Percentiles rank a stretch among this genome's conserved stretches.
phyloP scores from a whole-genome alignment of 2,797 vertebrate species.

The Microctenopoma lineatum region DNA sequence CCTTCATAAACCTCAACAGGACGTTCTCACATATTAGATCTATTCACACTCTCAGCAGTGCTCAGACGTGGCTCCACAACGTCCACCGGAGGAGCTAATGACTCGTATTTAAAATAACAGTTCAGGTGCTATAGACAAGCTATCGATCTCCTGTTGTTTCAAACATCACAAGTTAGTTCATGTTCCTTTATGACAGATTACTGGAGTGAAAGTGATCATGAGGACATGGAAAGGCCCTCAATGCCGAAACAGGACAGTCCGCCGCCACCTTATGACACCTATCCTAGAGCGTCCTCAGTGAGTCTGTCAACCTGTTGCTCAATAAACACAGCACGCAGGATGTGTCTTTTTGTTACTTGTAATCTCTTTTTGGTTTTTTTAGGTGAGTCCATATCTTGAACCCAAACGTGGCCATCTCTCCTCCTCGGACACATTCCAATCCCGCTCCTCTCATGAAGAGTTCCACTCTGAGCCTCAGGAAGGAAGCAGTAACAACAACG shows the following conservation, averaged over 20 bases:
- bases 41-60: slow-evolving; percentile 30
- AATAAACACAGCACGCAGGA: not conserved
- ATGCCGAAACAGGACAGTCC: slow-evolving; percentile 97
- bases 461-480: slow-evolving; percentile 87
- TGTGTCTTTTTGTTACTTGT: not conserved
- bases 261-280: slow-evolving; percentile 96
- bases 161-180: slow-evolving; percentile 10
- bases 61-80: slow-evolving; percentile 20
- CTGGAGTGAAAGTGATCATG: slow-evolving; percentile 99
- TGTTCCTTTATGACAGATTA: slow-evolving; percentile 86
- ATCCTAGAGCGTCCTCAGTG: slow-evolving; percentile 93
- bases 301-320: slow-evolving; percentile 68
- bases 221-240: slow-evolving; percentile 92
- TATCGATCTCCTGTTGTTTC: not conserved
- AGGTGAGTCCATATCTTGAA: slow-evolving; percentile 94
- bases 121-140: not conserved
- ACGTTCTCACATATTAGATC: slow-evolving; percentile 55
- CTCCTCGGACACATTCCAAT: slow-evolving; percentile 95
- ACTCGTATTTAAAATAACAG: slow-evolving; percentile 2
- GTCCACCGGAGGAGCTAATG: slow-evolving; percentile 8
- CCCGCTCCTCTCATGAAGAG: slow-evolving; percentile 94
- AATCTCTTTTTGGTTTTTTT: slow-evolving; percentile 23
- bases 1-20: slow-evolving; percentile 55
- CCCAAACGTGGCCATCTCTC: slow-evolving; percentile 93
- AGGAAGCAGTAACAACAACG: slow-evolving; percentile 77